Evolutionary conservation across 1,140 invertebrate genomes (phyloP).

Genomic region (Drosophila repleta): DNA sequence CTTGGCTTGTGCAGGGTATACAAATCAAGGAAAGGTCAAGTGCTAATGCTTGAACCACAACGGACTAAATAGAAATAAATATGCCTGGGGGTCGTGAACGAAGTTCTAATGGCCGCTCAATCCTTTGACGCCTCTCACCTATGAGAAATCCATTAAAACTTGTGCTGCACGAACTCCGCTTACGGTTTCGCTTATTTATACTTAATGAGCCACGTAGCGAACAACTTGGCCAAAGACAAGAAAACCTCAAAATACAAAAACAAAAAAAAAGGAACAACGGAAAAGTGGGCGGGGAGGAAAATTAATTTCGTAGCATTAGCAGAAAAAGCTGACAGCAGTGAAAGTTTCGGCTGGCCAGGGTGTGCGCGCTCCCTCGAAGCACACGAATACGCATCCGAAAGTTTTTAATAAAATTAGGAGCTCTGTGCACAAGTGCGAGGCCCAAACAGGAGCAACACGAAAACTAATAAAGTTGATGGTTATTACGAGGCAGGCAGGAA

Average conservation of each 20-base stretch:
- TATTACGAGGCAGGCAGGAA: slow-evolving; percentile 39
- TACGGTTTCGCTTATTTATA: slow-evolving; percentile 38
- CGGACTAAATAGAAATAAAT: slow-evolving; percentile 10
- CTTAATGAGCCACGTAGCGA: slow-evolving; percentile 46
- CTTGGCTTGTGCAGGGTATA: not conserved
- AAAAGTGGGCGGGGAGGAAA: slow-evolving; percentile 15
- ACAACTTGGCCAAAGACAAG: slow-evolving; percentile 25
- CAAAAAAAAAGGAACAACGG: slow-evolving; percentile 9
- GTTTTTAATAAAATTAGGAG: slow-evolving; percentile 51
- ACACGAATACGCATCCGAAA: slow-evolving; percentile 21
- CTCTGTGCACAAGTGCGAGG: not conserved
- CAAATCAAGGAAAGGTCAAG: not conserved
- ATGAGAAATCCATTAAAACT: slow-evolving; percentile 51
- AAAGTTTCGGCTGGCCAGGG: slow-evolving; percentile 9
- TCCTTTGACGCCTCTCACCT: slow-evolving; percentile 27
- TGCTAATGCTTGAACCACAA: not conserved
- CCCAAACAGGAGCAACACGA: not conserved
- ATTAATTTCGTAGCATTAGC: slow-evolving; percentile 47
- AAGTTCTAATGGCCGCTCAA: slow-evolving; percentile 19
- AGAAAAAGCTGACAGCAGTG: slow-evolving; percentile 33
- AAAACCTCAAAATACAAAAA: slow-evolving; percentile 10
- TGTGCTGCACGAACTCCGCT: slow-evolving; percentile 40
- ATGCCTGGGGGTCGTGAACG: not conserved
- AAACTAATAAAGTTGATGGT: slow-evolving; percentile 37
- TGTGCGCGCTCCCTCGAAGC: not conserved